Conservation (phyloP, 2,113 vertebrate genomes). For the Mormoops blainvillei region DNA sequence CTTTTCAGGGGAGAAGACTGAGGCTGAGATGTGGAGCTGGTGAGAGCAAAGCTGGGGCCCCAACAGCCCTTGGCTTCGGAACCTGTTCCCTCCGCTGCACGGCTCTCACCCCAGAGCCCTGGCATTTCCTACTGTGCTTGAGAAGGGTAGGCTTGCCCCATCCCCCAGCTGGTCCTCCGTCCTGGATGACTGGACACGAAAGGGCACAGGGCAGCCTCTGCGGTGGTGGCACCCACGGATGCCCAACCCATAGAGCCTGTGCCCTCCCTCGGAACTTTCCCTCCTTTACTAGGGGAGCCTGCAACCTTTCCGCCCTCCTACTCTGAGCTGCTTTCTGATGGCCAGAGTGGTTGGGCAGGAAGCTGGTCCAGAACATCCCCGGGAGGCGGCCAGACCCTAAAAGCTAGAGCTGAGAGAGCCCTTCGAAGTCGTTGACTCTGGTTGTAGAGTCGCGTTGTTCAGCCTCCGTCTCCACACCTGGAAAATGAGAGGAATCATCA, state of each 20-base stretch:
- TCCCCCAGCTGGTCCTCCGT: background rate
- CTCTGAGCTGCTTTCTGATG: background rate
- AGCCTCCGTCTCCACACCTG: background rate
- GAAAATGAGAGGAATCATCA: background rate
- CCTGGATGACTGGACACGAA: background rate
- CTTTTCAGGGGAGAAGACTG: background rate
- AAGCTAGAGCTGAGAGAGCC: background rate
- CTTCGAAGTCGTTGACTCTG: background rate
- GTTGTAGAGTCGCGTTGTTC: background rate
- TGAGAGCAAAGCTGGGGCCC: background rate
- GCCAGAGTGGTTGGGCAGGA: background rate
- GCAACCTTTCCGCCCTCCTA: background rate
- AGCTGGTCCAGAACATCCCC: background rate
- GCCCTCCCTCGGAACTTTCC: background rate
- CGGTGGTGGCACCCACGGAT: background rate
- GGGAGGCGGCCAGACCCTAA: background rate
- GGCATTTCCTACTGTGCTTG: accelerated
- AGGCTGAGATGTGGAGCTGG: background rate
- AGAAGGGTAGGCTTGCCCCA: background rate
- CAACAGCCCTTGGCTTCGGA: accelerated
- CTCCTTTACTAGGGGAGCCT: background rate
- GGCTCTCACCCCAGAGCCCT: background rate
- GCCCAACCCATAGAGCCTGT: background rate
- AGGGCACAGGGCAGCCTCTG: background rate
- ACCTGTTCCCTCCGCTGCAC: accelerated